Conservation (phyloP, 2,797 vertebrate species). For the Ambastaia sidthimunki region DNA sequence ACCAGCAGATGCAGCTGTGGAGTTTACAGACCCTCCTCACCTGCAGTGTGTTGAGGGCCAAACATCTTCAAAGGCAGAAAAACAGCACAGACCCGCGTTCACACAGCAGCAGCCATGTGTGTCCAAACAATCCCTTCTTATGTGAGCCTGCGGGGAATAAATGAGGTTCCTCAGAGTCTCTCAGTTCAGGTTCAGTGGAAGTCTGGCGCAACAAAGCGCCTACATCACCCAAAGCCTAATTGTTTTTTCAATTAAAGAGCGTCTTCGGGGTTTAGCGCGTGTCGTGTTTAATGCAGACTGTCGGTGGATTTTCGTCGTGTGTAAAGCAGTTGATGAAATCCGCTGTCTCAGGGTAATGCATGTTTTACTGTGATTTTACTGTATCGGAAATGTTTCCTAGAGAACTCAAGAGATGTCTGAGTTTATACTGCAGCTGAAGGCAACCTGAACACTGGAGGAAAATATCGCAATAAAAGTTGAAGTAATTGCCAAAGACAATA, state of each 20-base stretch:
- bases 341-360: not conserved
- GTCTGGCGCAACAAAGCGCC: conserved; percentile 36
- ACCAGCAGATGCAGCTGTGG: conserved; percentile 34
- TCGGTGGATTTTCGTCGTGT: conserved; percentile 12
- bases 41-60: conserved; percentile 34
- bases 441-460: not conserved
- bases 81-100: conserved; percentile 28
- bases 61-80: conserved; percentile 54
- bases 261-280: conserved; percentile 18
- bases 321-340: conserved; percentile 24
- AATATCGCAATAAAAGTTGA: not conserved
- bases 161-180: conserved; percentile 25
- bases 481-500: conserved; percentile 9
- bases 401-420: not conserved
- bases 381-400: conserved; percentile 33
- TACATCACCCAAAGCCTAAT: conserved; percentile 35
- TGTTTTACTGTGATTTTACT: not conserved
- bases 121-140: conserved; percentile 40
- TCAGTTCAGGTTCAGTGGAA: conserved; percentile 46
- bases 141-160: conserved; percentile 29
- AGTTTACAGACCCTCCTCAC: conserved; percentile 42
- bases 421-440: not conserved
- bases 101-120: conserved; percentile 28
- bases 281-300: conserved; percentile 16
- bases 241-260: conserved; percentile 42